Conservation (phyloP, 37 sponge, comb jelly and placozoan genomes). For the Spongilla lacustris region DNA sequence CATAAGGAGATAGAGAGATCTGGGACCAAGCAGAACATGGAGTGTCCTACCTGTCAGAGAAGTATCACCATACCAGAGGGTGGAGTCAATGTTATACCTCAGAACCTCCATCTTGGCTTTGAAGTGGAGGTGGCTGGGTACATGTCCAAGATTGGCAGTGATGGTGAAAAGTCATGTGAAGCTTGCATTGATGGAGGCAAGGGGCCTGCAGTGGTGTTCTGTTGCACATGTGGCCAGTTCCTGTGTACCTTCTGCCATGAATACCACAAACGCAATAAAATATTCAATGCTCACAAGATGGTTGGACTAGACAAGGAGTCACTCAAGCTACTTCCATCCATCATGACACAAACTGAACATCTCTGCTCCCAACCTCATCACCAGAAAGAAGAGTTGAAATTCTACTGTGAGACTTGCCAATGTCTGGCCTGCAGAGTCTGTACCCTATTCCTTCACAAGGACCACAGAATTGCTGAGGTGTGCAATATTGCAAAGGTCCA, state of each 20-base stretch:
- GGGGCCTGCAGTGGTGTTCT: neutral
- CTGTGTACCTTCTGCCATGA: neutral
- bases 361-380: no score
- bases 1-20: neutral
- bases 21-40: neutral
- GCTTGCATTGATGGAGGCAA: neutral
- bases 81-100: neutral
- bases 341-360: neutral
- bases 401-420: no score
- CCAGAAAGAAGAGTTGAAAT: no score
- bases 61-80: conserved; percentile 1
- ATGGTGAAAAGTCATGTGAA: neutral
- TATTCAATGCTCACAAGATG: neutral
- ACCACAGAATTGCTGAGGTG: no score
- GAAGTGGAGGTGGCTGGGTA: neutral
- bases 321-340: neutral
- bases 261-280: neutral
- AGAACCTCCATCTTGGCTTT: conserved; percentile 9
- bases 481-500: no score
- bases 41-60: neutral
- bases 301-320: neutral
- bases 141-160: neutral
- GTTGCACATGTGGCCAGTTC: neutral
- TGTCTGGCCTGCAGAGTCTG: no score
- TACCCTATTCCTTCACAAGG: no score